Evolutionary conservation across 2,888 invertebrate genomes (phyloP), one percentile per base, ranked within the genome.

Genomic region (Margaritifera margaritifera): DNA sequence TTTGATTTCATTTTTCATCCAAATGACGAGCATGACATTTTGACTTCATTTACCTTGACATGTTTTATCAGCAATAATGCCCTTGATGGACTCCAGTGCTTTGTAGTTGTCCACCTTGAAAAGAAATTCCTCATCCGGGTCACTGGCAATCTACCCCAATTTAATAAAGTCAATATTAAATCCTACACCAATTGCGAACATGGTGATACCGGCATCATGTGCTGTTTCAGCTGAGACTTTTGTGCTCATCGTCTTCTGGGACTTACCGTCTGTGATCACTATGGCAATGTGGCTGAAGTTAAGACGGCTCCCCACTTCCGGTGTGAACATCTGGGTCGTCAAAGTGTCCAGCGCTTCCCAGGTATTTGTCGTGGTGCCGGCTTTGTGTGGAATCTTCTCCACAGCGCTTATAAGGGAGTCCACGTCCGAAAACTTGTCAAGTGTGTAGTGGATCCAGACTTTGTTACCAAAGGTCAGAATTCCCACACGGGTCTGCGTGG

Each of bases 251-350:
- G 71, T 66, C 61, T 82, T 69, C 24, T 83, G 77, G 0, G 87
- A 87, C 42, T 77, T 71, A 4, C 87, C 87, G 72, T 88, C 88
- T 2, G 88, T 88, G 57, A 88, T 79, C 42, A 88, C 80, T 11
- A 88, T 74, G 31, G 79, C 83, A 53, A 88, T 78, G 24, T 78
- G 74, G 4, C 82, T 71, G 4, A 82, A 83, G 25, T 71, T 77
- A 1, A 58, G 51, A 25, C 86, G 72, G 3, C 68, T n/a, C 0
- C 81, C 79, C 15, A 65, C 64, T 20, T 69, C 62, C 0, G 25
- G n/a, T 8, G 65, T 72, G 64, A 83, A 82, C 81, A 84, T 81
- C 53, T 73, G 18, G 0, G 71, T 56, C 6, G 78, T 62, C 15
- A 80, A 79, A 64, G 66, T 83, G 6, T 73, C 64, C 6, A 86